A percentile compares a stretch with the other conserved stretches of the same genome.
phyloP scores from a whole-genome alignment of 2,797 vertebrate species.

The Anableps anableps region DNA sequence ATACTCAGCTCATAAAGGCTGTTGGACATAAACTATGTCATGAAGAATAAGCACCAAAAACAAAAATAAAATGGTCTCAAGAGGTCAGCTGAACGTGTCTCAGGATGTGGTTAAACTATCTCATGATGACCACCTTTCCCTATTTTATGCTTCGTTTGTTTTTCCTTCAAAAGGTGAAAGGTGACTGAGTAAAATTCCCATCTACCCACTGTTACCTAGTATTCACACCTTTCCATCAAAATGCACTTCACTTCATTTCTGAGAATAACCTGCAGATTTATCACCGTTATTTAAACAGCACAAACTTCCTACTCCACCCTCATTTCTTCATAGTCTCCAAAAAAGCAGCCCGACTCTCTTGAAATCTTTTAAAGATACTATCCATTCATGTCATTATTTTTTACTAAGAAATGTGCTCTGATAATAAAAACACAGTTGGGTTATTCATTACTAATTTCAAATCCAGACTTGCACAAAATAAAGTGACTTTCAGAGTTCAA shows the following conservation, averaged over 20 bases:
- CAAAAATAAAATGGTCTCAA: constrained; percentile 26
- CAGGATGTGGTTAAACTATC: constrained; percentile 1
- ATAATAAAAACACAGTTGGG: not conserved
- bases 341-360: not conserved
- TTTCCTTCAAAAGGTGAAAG: not conserved
- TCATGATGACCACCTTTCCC: not conserved
- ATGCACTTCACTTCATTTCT: not conserved
- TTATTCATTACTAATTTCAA: not conserved
- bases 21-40: constrained; percentile 17
- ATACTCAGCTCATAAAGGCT: constrained; percentile 1
- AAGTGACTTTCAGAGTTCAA: not conserved
- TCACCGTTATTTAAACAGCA: not conserved
- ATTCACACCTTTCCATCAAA: not conserved
- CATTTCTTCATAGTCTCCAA: not conserved
- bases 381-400: not conserved
- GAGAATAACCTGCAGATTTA: not conserved
- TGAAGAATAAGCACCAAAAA: not conserved
- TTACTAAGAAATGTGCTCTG: not conserved
- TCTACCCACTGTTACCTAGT: not conserved
- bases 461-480: not conserved
- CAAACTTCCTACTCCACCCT: not conserved
- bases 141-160: not conserved
- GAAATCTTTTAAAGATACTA: not conserved
- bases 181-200: not conserved
- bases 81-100: constrained; percentile 35